These are phyloP conservation scores for Notospermus geniculatus DNA, from an alignment of 1,140 invertebrate genomes.

Conservation along the genomic window DNA sequence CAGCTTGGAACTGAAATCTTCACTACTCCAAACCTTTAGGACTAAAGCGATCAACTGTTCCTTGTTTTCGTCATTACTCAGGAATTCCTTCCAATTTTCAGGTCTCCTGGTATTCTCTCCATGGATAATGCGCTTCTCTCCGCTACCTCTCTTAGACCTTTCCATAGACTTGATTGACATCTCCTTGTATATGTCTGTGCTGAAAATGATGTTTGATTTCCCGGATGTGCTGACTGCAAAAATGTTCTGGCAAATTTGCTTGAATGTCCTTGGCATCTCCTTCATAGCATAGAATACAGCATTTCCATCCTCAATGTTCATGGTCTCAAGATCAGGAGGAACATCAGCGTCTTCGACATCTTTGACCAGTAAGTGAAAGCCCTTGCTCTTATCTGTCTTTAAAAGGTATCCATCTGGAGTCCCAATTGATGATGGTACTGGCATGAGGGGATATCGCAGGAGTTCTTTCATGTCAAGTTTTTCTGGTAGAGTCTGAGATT, in stretches of 20 bases:
- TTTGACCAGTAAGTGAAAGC: slow-evolving; percentile 16
- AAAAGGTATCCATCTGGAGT: slow-evolving; percentile 19
- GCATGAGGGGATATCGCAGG: slow-evolving; percentile 10
- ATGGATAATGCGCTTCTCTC: slow-evolving; percentile 18
- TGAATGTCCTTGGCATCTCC: slow-evolving; percentile 14
- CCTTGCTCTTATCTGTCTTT: slow-evolving; percentile 23
- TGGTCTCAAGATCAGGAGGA: slow-evolving; percentile 10
- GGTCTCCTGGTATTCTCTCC: slow-evolving; percentile 18
- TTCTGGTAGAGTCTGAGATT: slow-evolving; percentile 10
- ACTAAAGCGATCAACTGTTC: slow-evolving; percentile 16
- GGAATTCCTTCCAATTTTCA: slow-evolving; percentile 21
- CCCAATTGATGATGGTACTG: slow-evolving; percentile 9
- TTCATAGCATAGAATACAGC: slow-evolving; percentile 18
- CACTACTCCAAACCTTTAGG: slow-evolving; percentile 13
- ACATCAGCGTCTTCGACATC: slow-evolving; percentile 8
- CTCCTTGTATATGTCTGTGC: too few species aligned
- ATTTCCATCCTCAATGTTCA: slow-evolving; percentile 22
- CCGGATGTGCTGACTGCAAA: neutral
- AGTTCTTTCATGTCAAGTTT: slow-evolving; percentile 12
- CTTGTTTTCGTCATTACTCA: slow-evolving; percentile 28
- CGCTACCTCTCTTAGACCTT: neutral
- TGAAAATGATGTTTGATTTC: too few species aligned
- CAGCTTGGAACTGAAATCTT: slow-evolving; percentile 9
- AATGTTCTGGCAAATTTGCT: slow-evolving; percentile 12
- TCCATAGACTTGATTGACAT: too few species aligned